Evolutionary conservation across 2,113 vertebrate genomes (phyloP), one percentile per base, ranked within the genome.

Genomic region (Nicator chloris): DNA sequence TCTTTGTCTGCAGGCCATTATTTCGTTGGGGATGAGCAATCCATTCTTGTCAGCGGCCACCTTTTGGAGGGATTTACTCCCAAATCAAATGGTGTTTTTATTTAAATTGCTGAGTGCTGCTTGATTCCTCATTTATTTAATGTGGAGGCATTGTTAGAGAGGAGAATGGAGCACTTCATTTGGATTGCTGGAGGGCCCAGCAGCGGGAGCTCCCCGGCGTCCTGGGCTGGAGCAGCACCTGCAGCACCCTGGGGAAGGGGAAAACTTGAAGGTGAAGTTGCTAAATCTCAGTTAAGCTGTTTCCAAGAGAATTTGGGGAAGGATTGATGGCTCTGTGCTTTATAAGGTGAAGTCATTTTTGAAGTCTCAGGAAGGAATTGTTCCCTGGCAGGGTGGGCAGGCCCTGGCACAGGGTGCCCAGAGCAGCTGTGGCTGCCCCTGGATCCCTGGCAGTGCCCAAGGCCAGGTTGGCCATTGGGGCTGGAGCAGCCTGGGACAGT

Each of bases 21-120:
- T 95, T 96, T 68, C 15, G 13, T 60, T 81, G 72, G 20, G 94
- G 85, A 86, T 92, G 88, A 88, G 69, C 88, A 80, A 51, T 95
- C 96, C 82, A 1, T 92, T 96, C n/a, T 92, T 94, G 92, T 94
- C 92, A 92, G 35, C 4, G 2, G 65, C 93, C 76, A 96, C 94
- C 92, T 96, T 90, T 92, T 45, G 78, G 93, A 96, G 80, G 93
- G 92, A 95, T 97, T 97, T 95, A 51, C 72, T 77, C 22, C 65
- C 31, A 94, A 92, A 94, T 90, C 93, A 86, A 97, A 92, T 64
- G 64, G 64, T 68, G 86, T 24, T 88, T 96, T 92, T 78, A 86
- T 95, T 96, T 59, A 57, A 93, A 92, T 95, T 24, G 59, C 33
- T 23, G 47, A 90, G 39, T 6, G 0, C 64, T 0, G 30, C 82